These are phyloP conservation scores for Pyrocoelia pectoralis DNA, from an alignment of 2,888 invertebrate genomes.

Conservation along the genomic window DNA sequence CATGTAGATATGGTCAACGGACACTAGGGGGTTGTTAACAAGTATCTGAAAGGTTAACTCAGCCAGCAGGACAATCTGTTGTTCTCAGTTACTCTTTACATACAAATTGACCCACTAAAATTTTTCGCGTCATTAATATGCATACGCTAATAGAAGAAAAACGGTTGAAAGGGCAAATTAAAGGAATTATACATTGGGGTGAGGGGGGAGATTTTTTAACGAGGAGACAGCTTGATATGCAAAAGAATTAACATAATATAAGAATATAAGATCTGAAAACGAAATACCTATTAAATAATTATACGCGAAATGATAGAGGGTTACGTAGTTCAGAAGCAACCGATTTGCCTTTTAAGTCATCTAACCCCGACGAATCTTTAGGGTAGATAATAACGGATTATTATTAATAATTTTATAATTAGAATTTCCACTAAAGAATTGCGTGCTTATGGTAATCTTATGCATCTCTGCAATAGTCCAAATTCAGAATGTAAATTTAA, in stretches of 20 bases:
- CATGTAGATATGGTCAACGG: slow-evolving; percentile 41
- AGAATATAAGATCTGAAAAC: slow-evolving; percentile 29
- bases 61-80: slow-evolving; percentile 39
- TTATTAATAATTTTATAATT: slow-evolving; percentile 39
- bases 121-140: neutral
- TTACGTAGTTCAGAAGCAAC: slow-evolving; percentile 29
- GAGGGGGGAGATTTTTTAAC: neutral
- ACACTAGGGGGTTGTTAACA: slow-evolving; percentile 32
- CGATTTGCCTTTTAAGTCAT: slow-evolving; percentile 27
- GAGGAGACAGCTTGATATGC: slow-evolving; percentile 5
- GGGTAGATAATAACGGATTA: slow-evolving; percentile 20
- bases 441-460: slow-evolving; percentile 36
- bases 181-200: no score
- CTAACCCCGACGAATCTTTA: slow-evolving; percentile 17
- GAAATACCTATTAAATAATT: slow-evolving; percentile 41
- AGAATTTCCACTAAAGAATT: slow-evolving; percentile 24
- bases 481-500: slow-evolving; percentile 31
- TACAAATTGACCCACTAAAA: slow-evolving; percentile 34
- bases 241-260: slow-evolving; percentile 6
- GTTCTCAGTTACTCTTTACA: slow-evolving; percentile 41
- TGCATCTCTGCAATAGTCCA: slow-evolving; percentile 16
- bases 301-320: slow-evolving; percentile 35
- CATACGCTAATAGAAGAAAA: neutral
- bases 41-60: slow-evolving; percentile 21
- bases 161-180: neutral